Evolutionary conservation across 1,140 invertebrate genomes (phyloP).

Genomic region (Centruroides vittatus): DNA sequence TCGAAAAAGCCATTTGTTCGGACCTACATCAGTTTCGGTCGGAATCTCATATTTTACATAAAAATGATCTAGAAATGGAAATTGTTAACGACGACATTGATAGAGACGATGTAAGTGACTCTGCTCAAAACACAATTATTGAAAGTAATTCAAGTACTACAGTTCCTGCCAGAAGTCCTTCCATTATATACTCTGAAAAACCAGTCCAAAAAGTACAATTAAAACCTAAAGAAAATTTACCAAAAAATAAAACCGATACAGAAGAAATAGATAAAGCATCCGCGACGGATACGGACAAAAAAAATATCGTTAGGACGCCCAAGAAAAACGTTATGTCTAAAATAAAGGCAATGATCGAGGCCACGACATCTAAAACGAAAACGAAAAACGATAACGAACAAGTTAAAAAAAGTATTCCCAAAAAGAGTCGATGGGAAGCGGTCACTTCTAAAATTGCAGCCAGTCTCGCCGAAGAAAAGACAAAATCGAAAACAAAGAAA

Average conservation of each 20-base stretch:
- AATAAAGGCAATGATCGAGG: slow-evolving; percentile 20
- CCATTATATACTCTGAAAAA: too few relatives aligned
- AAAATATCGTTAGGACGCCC: slow-evolving; percentile 2
- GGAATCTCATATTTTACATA: too few relatives aligned
- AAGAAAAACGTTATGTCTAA: slow-evolving; percentile 20
- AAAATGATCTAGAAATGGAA: too few relatives aligned
- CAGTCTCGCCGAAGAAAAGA: slow-evolving; percentile 22
- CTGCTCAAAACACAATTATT: too few relatives aligned
- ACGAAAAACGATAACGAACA: neutral
- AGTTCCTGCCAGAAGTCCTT: too few relatives aligned
- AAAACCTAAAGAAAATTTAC: neutral
- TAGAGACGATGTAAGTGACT: too few relatives aligned
- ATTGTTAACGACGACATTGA: too few relatives aligned
- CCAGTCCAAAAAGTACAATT: too few relatives aligned
- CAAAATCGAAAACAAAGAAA: slow-evolving; percentile 23
- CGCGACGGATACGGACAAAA: neutral
- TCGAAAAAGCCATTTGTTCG: too few relatives aligned
- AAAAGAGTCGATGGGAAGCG: slow-evolving; percentile 30
- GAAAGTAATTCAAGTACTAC: too few relatives aligned
- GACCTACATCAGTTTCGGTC: too few relatives aligned
- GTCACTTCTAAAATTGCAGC: slow-evolving; percentile 30
- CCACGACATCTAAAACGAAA: slow-evolving; percentile 7
- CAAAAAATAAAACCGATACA: neutral
- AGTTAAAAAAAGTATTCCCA: slow-evolving; percentile 9
- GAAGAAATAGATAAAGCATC: neutral